Conservation (phyloP, 2,888 invertebrate genomes). For the Limnephilus lunatus region DNA sequence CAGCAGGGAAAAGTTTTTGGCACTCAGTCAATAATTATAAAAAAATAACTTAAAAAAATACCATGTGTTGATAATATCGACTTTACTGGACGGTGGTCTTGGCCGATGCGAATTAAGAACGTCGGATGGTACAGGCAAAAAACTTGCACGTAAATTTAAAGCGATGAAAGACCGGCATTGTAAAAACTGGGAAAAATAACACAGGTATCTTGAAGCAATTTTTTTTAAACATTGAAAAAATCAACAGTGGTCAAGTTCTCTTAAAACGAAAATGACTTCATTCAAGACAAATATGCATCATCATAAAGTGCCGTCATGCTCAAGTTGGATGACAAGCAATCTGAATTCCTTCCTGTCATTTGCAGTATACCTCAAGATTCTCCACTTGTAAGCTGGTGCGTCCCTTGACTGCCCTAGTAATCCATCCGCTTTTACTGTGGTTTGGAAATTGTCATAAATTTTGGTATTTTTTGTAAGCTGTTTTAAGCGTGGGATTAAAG, state of each 20-base stretch:
- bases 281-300: neutral
- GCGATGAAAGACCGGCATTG: neutral
- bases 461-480: too few species aligned
- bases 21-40: neutral
- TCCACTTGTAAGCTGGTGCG: neutral
- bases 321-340: neutral
- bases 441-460: neutral
- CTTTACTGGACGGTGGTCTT: neutral
- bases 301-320: neutral
- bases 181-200: neutral
- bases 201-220: neutral
- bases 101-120: conserved; percentile 16
- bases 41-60: neutral
- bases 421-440: neutral
- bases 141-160: neutral
- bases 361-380: neutral
- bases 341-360: neutral
- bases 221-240: neutral
- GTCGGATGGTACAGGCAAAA: conserved; percentile 8
- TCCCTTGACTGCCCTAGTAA: neutral
- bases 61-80: conserved; percentile 5
- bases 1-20: neutral
- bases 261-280: neutral
- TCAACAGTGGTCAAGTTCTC: neutral
- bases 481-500: too few species aligned